phyloP scores from a whole-genome alignment of 1,140 invertebrate species.

The Drosophila rhopaloa region DNA sequence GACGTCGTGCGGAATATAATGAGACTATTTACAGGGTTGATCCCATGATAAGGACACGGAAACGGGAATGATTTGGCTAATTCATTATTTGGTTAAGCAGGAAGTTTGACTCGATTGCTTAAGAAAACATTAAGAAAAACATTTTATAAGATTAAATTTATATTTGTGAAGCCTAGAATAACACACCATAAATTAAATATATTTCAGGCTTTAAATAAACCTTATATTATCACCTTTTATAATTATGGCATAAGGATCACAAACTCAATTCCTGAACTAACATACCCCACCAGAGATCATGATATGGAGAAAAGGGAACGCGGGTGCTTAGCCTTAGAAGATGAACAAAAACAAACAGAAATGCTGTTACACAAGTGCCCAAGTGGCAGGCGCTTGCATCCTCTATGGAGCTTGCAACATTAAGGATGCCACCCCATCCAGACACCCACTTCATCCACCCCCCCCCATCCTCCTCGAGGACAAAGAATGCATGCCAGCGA shows the following conservation, averaged over 20 bases:
- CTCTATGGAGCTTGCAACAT: slow-evolving; percentile 40
- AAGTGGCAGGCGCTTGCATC: slow-evolving; percentile 53
- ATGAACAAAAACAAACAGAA: slow-evolving; percentile 70
- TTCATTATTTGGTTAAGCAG: slow-evolving; percentile 1
- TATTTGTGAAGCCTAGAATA: background rate
- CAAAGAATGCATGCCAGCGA: slow-evolving; percentile 50
- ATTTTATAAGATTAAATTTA: slow-evolving; percentile 1
- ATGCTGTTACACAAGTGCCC: slow-evolving; percentile 62
- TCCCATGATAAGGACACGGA: slow-evolving; percentile 6
- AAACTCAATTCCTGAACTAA: background rate
- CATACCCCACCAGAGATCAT: slow-evolving; percentile 23
- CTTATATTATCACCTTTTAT: background rate
- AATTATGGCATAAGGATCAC: background rate
- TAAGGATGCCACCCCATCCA: slow-evolving; percentile 23
- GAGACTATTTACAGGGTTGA: slow-evolving; percentile 12
- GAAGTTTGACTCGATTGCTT: slow-evolving; percentile 11
- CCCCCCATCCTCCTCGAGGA: slow-evolving; percentile 2
- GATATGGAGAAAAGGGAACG: slow-evolving; percentile 17
- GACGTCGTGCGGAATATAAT: slow-evolving; percentile 25
- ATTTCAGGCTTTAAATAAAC: no score
- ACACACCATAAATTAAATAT: no score
- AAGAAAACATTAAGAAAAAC: background rate
- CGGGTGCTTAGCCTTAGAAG: slow-evolving; percentile 39
- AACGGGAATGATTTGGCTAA: slow-evolving; percentile 19
- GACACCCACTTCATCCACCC: slow-evolving; percentile 14